A percentile compares a stretch with the other conserved stretches of the same genome.
Conservation (phyloP, 2,888 invertebrate species). For the Laspeyria flexula region DNA sequence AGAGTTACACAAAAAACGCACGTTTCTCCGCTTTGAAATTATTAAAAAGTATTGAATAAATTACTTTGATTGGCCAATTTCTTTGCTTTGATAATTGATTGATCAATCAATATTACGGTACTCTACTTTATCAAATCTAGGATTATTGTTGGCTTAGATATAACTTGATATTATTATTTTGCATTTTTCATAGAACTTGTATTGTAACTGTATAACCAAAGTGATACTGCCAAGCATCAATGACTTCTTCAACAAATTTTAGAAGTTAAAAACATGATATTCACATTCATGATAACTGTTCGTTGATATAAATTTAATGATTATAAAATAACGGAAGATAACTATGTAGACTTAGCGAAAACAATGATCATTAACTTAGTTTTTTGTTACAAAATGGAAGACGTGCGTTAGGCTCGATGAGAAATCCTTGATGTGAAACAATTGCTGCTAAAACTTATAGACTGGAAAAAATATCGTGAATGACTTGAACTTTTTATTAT, state of each 20-base stretch:
- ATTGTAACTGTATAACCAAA: too few relatives aligned
- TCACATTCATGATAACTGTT: neutral
- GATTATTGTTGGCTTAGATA: neutral
- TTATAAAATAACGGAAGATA: slow-evolving; percentile 23
- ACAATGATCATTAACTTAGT: slow-evolving; percentile 22
- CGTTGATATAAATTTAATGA: slow-evolving; percentile 3
- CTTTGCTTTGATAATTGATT: slow-evolving; percentile 29
- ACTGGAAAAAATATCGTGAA: slow-evolving; percentile 16
- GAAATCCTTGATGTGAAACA: slow-evolving; percentile 21
- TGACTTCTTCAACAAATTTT: neutral
- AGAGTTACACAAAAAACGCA: slow-evolving; percentile 15
- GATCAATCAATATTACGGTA: slow-evolving; percentile 19
- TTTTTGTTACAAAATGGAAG: slow-evolving; percentile 20
- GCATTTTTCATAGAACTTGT: too few relatives aligned
- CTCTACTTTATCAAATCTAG: neutral
- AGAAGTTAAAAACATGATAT: neutral
- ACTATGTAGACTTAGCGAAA: slow-evolving; percentile 10
- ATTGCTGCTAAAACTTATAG: slow-evolving; percentile 8
- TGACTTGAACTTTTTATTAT: slow-evolving; percentile 46
- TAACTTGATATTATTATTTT: too few relatives aligned
- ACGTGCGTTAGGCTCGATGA: slow-evolving; percentile 6
- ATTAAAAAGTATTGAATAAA: slow-evolving; percentile 7
- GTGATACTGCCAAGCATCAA: too few relatives aligned
- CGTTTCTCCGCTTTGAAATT: slow-evolving; percentile 17
- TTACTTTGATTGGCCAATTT: slow-evolving; percentile 22